Conservation (phyloP, 2,888 invertebrate genomes). For the Stictocephala bisonia region DNA sequence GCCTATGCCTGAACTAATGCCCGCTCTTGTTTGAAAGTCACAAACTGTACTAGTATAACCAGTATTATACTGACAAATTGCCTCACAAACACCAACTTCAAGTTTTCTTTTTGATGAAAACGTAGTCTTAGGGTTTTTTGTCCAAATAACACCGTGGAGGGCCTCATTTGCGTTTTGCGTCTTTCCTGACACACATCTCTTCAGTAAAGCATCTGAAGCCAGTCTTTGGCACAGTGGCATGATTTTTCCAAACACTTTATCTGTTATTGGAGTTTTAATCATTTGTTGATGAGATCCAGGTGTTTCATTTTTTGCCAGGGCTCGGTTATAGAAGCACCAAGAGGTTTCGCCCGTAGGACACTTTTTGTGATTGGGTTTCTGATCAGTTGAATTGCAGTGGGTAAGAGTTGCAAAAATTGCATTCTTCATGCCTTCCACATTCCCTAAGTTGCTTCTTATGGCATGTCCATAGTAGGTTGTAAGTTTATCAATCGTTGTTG, state of each 20-base stretch:
- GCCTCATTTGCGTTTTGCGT: neutral
- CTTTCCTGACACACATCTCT: neutral
- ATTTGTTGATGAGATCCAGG: neutral
- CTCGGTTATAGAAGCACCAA: conserved; percentile 2
- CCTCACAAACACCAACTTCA: too few relatives aligned
- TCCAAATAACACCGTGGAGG: too few relatives aligned
- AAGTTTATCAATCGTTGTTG: neutral
- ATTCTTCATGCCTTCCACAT: neutral
- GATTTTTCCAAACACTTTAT: neutral
- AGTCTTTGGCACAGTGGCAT: neutral
- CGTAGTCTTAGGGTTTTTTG: too few relatives aligned
- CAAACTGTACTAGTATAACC: too few relatives aligned
- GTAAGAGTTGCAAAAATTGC: conserved; percentile 2
- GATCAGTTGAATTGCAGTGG: conserved; percentile 1
- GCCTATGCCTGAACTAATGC: too few relatives aligned
- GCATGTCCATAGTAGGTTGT: neutral
- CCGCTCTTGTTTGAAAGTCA: too few relatives aligned
- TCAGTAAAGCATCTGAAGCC: neutral
- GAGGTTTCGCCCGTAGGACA: neutral
- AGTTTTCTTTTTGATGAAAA: too few relatives aligned
- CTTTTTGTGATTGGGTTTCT: too few relatives aligned
- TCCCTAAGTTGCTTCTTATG: conserved; percentile 3
- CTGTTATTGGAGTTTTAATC: neutral
- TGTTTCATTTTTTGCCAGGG: neutral
- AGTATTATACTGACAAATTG: too few relatives aligned